Conservation (phyloP, 2,797 vertebrate species). For the Nothura maculosa region DNA sequence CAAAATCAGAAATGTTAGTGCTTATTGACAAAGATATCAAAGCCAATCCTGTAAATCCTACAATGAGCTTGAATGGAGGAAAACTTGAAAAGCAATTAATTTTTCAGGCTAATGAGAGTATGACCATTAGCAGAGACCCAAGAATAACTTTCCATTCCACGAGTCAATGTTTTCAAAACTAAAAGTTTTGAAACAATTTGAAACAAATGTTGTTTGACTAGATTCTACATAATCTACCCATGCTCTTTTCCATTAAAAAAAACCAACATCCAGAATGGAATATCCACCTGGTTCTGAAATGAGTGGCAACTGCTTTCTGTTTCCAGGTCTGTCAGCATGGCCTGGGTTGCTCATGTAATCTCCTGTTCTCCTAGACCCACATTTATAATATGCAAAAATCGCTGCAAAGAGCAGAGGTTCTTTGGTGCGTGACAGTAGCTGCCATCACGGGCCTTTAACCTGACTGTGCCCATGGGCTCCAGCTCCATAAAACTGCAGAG, state of each 20-base stretch:
- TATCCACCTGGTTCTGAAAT: neutral
- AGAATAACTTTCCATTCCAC: neutral
- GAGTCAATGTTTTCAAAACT: neutral
- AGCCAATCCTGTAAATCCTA: neutral
- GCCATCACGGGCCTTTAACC: neutral
- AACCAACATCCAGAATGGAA: neutral
- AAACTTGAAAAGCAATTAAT: neutral
- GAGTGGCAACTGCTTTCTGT: neutral
- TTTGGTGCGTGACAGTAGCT: neutral
- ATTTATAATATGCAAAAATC: neutral
- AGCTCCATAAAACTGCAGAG: neutral
- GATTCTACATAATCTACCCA: neutral
- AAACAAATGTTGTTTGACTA: neutral
- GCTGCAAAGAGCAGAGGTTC: neutral
- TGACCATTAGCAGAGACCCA: neutral
- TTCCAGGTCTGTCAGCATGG: neutral
- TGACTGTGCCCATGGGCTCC: neutral
- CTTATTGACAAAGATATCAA: neutral
- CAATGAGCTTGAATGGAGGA: neutral
- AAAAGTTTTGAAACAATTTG: neutral
- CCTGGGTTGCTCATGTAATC: accelerated
- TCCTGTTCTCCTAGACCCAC: neutral
- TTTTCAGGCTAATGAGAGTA: neutral
- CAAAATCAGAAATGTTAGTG: neutral
- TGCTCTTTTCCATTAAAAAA: neutral